Evolutionary conservation across 2,888 invertebrate genomes (phyloP).

Genomic region (Oeneis ivallda): DNA sequence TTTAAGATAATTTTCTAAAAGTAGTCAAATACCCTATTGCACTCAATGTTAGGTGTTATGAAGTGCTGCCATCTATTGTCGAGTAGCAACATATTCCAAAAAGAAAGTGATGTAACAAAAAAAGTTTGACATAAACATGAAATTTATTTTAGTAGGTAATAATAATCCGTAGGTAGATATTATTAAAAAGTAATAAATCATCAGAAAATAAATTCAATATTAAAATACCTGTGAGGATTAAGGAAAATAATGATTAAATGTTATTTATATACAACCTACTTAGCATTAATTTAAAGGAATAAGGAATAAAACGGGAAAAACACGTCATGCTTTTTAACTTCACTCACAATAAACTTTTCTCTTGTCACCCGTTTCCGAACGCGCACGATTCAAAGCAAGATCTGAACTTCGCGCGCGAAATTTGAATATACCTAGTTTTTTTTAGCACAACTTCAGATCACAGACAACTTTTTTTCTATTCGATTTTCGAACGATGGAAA

Average conservation of each 20-base stretch:
- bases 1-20: neutral
- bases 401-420: slow-evolving; percentile 53
- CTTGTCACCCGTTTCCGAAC: slow-evolving; percentile 51
- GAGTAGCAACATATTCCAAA: slow-evolving; percentile 51
- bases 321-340: slow-evolving; percentile 43
- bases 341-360: slow-evolving; percentile 61
- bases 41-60: too few relatives aligned
- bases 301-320: slow-evolving; percentile 25
- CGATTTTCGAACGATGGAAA: slow-evolving; percentile 49
- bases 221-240: neutral
- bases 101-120: too few relatives aligned
- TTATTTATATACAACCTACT: neutral
- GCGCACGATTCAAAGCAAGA: slow-evolving; percentile 53
- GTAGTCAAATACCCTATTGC: too few relatives aligned
- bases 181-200: neutral
- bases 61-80: slow-evolving; percentile 57
- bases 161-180: neutral
- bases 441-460: slow-evolving; percentile 34
- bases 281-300: neutral
- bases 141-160: too few relatives aligned
- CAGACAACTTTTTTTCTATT: slow-evolving; percentile 39
- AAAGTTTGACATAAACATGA: too few relatives aligned
- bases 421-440: slow-evolving; percentile 57
- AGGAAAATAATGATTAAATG: neutral
- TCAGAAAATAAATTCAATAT: too few relatives aligned